Evolutionary conservation across 2,797 vertebrate genomes (phyloP).

Genomic region (Urophycis tenuis): DNA sequence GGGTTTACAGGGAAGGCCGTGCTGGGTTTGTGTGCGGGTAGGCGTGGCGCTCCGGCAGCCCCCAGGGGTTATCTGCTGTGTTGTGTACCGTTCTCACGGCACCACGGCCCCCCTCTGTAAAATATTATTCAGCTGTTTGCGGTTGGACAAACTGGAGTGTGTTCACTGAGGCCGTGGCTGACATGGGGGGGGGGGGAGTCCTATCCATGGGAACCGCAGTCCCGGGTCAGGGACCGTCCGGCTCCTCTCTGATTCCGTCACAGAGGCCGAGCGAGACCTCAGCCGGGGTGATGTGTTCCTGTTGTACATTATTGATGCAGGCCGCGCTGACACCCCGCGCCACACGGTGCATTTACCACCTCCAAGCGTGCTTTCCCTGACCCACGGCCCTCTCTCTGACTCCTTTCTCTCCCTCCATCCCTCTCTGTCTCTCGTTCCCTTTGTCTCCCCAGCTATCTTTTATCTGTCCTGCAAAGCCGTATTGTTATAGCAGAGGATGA

Average conservation of each 20-base stretch:
- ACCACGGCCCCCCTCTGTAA: too few species aligned
- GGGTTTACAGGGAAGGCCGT: too few species aligned
- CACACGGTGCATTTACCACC: constrained; percentile 25
- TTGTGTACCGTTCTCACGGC: too few species aligned
- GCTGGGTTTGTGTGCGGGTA: too few species aligned
- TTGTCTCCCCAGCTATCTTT: too few species aligned
- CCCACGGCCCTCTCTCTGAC: neutral
- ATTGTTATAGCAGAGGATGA: too few species aligned
- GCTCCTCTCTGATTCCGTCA: constrained; percentile 42
- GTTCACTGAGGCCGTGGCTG: constrained; percentile 11
- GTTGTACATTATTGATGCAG: constrained; percentile 65
- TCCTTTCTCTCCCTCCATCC: neutral
- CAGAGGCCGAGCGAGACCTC: constrained; percentile 12
- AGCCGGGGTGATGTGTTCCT: constrained; percentile 50
- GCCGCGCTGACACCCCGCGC: constrained; percentile 29
- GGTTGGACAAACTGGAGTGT: neutral
- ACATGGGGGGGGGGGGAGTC: too few species aligned
- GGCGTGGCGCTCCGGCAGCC: too few species aligned
- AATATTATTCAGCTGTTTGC: neutral
- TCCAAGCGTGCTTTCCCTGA: constrained; percentile 16
- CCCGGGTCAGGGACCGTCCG: neutral
- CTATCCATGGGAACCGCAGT: constrained; percentile 25
- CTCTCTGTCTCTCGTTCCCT: too few species aligned
- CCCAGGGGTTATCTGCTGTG: too few species aligned
- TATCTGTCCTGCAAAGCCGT: too few species aligned